Evolutionary conservation across 2,797 vertebrate species (phyloP).

Genomic region (Silurus lanzhouensis): DNA sequence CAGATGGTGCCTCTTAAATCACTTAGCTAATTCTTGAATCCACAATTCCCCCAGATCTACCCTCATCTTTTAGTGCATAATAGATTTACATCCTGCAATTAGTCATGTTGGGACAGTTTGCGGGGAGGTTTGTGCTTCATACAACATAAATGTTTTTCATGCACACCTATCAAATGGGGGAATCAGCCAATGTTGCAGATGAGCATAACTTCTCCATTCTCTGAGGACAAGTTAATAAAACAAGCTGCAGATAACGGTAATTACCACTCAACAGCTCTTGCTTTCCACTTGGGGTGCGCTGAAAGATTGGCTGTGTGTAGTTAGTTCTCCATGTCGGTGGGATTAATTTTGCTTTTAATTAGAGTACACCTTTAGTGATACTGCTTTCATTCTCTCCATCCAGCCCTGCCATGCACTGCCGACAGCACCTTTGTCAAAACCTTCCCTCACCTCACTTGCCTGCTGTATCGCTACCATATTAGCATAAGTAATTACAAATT

Average conservation of each 20-base stretch:
- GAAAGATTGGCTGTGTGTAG: constrained; percentile 65
- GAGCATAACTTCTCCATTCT: constrained; percentile 73
- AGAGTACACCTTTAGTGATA: constrained; percentile 68
- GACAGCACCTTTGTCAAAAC: constrained; percentile 24
- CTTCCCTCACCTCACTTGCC: constrained; percentile 27
- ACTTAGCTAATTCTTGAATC: background rate
- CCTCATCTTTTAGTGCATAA: constrained; percentile 39
- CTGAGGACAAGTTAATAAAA: constrained; percentile 80
- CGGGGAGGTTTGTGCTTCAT: constrained; percentile 53
- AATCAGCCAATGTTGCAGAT: constrained; percentile 66
- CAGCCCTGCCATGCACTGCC: constrained; percentile 44
- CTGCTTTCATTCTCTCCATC: constrained; percentile 44
- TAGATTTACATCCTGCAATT: constrained; percentile 53
- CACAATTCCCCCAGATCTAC: background rate
- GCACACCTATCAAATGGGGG: constrained; percentile 65
- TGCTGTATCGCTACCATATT: constrained; percentile 59
- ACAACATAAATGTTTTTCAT: constrained; percentile 60
- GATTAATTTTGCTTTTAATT: constrained; percentile 80
- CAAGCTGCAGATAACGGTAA: constrained; percentile 78
- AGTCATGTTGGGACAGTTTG: constrained; percentile 51
- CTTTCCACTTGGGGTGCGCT: constrained; percentile 60
- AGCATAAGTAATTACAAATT: constrained; percentile 79
- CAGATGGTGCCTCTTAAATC: background rate
- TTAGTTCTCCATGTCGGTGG: constrained; percentile 62
- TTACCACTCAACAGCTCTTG: constrained; percentile 74